A percentile compares a stretch with the other conserved stretches of the same genome.
These are phyloP conservation scores for Pelecanus crispus DNA, from an alignment of 2,113 vertebrate species.

Conservation along the genomic window DNA sequence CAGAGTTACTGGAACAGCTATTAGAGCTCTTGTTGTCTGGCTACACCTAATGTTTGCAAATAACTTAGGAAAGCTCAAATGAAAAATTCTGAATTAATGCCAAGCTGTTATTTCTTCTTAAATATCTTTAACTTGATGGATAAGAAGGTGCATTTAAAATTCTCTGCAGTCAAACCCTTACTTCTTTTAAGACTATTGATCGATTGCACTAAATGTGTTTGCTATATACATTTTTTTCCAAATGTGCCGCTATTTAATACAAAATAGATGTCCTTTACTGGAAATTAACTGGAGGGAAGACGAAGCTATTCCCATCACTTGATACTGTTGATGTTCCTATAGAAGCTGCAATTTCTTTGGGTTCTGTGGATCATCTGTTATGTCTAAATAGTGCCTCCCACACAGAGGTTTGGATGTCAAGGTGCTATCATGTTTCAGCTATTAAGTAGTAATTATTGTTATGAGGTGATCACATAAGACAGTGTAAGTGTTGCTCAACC, in stretches of 20 bases:
- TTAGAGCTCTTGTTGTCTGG: slow-evolving; percentile 20
- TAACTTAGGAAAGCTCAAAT: slow-evolving; percentile 15
- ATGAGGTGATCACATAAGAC: not conserved
- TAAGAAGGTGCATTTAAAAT: slow-evolving; percentile 4
- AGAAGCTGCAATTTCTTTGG: not conserved
- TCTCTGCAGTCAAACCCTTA: not conserved
- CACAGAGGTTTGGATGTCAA: not conserved
- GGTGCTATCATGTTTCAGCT: not conserved
- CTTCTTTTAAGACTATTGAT: not conserved
- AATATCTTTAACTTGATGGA: not conserved
- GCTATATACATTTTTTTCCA: not conserved
- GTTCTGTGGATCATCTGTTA: not conserved
- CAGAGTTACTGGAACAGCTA: slow-evolving; percentile 13
- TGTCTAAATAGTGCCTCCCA: slow-evolving; percentile 26
- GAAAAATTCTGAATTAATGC: not conserved
- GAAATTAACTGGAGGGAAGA: slow-evolving; percentile 7
- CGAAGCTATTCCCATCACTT: not conserved
- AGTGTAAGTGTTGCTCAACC: not conserved
- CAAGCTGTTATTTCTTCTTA: slow-evolving; percentile 7
- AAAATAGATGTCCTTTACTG: slow-evolving; percentile 13
- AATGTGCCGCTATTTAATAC: not conserved
- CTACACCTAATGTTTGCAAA: slow-evolving; percentile 42
- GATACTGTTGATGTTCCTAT: slow-evolving; percentile 1
- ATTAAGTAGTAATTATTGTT: slow-evolving; percentile 9
- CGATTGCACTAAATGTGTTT: slow-evolving; percentile 1